Evolutionary conservation across 1,140 invertebrate species (phyloP), one percentile per base, ranked within the genome.

Genomic region (Agrilus planipennis): DNA sequence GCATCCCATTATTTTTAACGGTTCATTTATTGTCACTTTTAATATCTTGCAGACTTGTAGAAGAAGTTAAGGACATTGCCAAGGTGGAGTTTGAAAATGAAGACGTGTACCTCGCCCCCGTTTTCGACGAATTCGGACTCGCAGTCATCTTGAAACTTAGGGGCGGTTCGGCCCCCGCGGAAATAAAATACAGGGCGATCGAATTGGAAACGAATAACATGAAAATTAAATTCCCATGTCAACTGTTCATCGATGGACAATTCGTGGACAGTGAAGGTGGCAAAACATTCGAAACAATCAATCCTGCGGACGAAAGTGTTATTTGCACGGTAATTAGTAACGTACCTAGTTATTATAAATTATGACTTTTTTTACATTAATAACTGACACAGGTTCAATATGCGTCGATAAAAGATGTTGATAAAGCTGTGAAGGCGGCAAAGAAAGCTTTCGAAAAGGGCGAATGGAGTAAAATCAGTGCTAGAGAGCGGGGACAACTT

Each of bases 21-120:
- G 6, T 25, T 12, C 4, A 18, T n/a, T 45, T 40, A 22, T 9
- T 2, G 12, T 4, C 17, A 12, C 28, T 18, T 10, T 17, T 34
- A 7, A 3, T 15, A n/a, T 34, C 50, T 44, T 53, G 4, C 43
- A 75, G 90, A 52, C 61, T 95, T 20, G 78, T 97, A 0, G 93
- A 96, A 66, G 90, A 96, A 67, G 70, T 94, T 0, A 91, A 90
- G 62, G 84, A 91, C 39, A 71, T 81, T 42, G 72, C 84, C 14
- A 75, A 75, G 37, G 63, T 92, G 9, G 72, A 73, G 18, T 57
- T 97, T 5, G 77, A 88, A 55, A 94, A 89, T 57, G 88, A 89
- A 52, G 83, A 93, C 47, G 80, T 96, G 0, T 96, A 92, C 54
- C 89, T 96, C 86, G 81, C 85, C 4, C 85, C 91, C 1, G 75